A percentile compares a stretch with the other conserved stretches of the same genome.
Conservation (phyloP, 2,888 invertebrate species). For the Sinhomidia bicolor region DNA sequence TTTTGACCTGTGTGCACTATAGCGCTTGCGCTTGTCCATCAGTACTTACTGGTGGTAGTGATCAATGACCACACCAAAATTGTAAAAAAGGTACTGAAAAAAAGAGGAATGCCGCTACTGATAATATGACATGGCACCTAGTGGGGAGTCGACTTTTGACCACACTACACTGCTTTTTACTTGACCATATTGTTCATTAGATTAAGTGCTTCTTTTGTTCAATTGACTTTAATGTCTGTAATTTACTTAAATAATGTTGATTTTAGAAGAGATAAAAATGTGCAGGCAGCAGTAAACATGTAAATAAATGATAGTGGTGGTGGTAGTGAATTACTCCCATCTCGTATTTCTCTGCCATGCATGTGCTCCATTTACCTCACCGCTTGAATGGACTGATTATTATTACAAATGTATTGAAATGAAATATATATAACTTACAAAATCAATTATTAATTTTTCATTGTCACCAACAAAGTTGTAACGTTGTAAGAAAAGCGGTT, state of each 20-base stretch:
- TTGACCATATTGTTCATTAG: neutral
- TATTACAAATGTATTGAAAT: neutral
- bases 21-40: too few relatives aligned
- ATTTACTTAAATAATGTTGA: slow-evolving; percentile 33
- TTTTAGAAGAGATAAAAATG: slow-evolving; percentile 29
- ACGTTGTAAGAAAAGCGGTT: neutral
- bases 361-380: neutral
- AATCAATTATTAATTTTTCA: slow-evolving; percentile 18
- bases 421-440: neutral
- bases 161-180: neutral
- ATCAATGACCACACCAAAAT: slow-evolving; percentile 10
- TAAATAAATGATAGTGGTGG: too few relatives aligned
- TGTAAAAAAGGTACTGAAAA: neutral
- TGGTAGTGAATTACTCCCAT: too few relatives aligned
- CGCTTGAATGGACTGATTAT: too few relatives aligned
- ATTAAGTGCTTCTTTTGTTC: neutral
- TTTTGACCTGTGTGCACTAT: slow-evolving; percentile 1
- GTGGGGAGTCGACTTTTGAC: slow-evolving; percentile 24
- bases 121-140: slow-evolving; percentile 3
- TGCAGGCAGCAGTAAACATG: neutral
- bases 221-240: slow-evolving; percentile 3
- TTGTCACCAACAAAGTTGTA: slow-evolving; percentile 20
- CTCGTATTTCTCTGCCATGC: too few relatives aligned
- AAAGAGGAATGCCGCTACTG: slow-evolving; percentile 1
- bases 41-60: neutral